phyloP scores from a whole-genome alignment of 2,797 vertebrate genomes.

The Orientallactaga sibirica region DNA sequence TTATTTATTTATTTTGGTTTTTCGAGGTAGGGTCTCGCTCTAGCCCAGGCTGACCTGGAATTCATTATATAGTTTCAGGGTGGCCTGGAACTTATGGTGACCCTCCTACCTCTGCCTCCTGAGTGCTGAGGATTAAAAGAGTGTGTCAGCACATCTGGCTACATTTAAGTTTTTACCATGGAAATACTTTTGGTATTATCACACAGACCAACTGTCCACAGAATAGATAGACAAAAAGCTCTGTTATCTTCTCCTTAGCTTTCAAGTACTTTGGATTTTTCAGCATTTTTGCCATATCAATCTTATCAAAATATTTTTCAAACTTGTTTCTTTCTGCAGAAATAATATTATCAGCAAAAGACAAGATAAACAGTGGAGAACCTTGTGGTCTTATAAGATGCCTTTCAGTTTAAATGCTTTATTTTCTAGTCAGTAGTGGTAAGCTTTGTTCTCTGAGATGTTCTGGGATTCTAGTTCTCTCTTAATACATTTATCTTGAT shows the following conservation, averaged over 20 bases:
- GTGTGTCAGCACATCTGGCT: too few relatives aligned
- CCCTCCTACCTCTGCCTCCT: too few relatives aligned
- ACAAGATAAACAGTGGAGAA: conserved; percentile 37
- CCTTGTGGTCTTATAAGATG: not conserved
- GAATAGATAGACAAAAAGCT: not conserved
- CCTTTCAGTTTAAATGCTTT: not conserved
- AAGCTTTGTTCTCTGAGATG: conserved; percentile 20
- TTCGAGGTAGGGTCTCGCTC: too few relatives aligned
- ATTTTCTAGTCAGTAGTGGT: conserved; percentile 28
- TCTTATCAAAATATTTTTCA: conserved; percentile 46
- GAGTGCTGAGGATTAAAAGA: too few relatives aligned
- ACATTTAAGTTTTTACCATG: not conserved
- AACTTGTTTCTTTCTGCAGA: not conserved
- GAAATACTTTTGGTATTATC: conserved; percentile 18
- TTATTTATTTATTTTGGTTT: too few relatives aligned
- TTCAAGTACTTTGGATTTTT: not conserved
- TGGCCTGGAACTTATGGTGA: too few relatives aligned
- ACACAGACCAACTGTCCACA: not conserved
- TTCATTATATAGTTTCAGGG: too few relatives aligned
- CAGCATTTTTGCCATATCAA: conserved; percentile 8
- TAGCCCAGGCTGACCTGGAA: too few relatives aligned
- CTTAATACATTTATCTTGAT: not conserved
- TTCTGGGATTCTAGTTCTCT: not conserved
- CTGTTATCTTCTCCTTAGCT: not conserved
- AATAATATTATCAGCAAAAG: conserved; percentile 3